Evolutionary conservation across 2,888 invertebrate genomes (phyloP), one percentile per base, ranked within the genome.

Genomic region (Noctuana brunneofusca): DNA sequence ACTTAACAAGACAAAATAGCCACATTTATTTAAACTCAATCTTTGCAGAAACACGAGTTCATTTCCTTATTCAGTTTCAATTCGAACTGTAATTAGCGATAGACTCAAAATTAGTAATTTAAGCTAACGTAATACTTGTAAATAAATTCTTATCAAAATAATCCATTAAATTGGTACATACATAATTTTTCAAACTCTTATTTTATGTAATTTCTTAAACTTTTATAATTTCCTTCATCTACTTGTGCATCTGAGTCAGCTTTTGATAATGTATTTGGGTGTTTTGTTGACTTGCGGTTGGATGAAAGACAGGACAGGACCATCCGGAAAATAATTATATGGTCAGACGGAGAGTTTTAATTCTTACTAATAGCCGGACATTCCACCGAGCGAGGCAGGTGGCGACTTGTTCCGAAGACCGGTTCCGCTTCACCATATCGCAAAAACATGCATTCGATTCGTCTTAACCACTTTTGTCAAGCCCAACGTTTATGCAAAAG

Each of bases 351-450:
- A 59, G 38, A 63, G 63, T 56, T 63, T 56, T 63, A 63, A 63
- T 73, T 68, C 67, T 75, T 73, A 74, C 69, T 68, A 60, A 66
- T 64, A 58, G 63, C 75, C 82, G 83, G 79, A 80, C 87, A 86
- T 87, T 83, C 86, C 83, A 68, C 69, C 75, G 72, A 71, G 73
- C 68, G 55, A 70, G 76, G 81, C 89, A 88, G 89, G 89, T 89
- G 88, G 80, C 82, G 84, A 86, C 88, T 76, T 82, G 88, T 86
- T 83, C 79, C 71, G 69, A 75, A 69, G 80, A 84, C 86, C 83
- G 84, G 84, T 85, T 81, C 69, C 56, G 63, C 50, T 64, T 59
- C 57, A 59, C 66, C 67, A 65, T 57, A 63, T 65, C 63, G 69
- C 69, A 72, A 73, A 74, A 70, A 69, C 73, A 69, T 67, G 68